Conservation (phyloP, 2,888 invertebrate genomes). For the Chalcis sispes region DNA sequence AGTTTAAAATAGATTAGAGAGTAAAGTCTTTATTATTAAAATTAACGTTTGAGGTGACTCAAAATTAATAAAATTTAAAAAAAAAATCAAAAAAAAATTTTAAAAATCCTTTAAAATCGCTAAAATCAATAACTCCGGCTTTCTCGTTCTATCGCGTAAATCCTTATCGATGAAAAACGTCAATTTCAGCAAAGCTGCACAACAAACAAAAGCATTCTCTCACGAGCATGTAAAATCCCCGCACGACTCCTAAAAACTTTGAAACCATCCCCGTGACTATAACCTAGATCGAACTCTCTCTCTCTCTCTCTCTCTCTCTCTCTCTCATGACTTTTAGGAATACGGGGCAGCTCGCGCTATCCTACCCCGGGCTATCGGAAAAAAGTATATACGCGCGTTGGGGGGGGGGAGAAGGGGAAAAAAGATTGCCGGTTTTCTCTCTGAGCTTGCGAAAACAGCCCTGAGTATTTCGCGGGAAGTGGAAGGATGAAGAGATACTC, state of each 20-base stretch:
- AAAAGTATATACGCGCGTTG: background rate
- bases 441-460: background rate
- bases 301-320: background rate
- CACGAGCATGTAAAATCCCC: background rate
- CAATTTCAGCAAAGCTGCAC: background rate
- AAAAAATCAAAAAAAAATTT: background rate
- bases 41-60: too few species aligned
- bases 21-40: too few species aligned
- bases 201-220: slow-evolving; percentile 9
- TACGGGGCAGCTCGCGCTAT: slow-evolving; percentile 7
- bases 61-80: background rate
- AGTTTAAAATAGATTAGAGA: too few species aligned
- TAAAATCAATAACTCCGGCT: background rate
- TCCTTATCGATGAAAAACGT: background rate
- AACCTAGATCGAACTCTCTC: background rate
- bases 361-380: slow-evolving; percentile 7
- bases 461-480: background rate
- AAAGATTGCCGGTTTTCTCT: background rate
- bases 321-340: too few species aligned
- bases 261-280: too few species aligned
- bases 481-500: too few species aligned
- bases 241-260: too few species aligned
- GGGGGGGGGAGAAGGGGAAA: background rate
- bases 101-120: background rate
- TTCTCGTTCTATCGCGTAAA: background rate